phyloP scores from a whole-genome alignment of 2,113 vertebrate species.

The Dolichotis patagonum region DNA sequence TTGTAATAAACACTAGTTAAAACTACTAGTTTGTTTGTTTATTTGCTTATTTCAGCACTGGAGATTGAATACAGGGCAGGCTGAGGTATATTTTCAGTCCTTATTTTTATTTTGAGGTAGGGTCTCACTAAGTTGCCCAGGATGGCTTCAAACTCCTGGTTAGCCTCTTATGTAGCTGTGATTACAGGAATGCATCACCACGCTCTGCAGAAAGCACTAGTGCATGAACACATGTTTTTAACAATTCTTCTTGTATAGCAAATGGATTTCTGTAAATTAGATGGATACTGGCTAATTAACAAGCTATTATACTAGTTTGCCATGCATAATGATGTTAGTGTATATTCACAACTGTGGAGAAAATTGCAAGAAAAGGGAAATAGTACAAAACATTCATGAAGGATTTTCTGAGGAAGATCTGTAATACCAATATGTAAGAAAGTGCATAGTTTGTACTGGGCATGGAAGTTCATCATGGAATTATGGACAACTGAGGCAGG shows the following conservation, averaged over 20 bases:
- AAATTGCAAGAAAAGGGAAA: not conserved
- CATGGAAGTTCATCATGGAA: too few species aligned
- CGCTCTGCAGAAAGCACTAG: not conserved
- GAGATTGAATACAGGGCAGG: not conserved
- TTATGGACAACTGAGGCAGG: not conserved
- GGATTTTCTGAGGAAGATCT: not conserved
- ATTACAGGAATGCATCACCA: not conserved
- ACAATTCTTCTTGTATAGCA: not conserved
- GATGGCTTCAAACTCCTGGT: not conserved
- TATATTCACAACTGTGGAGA: not conserved
- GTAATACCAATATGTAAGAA: not conserved
- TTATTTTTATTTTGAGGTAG: not conserved
- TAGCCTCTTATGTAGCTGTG: not conserved
- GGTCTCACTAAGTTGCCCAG: not conserved
- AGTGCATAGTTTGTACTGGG: not conserved
- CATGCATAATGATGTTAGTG: not conserved
- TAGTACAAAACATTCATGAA: not conserved
- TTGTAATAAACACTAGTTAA: not conserved
- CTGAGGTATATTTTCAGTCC: not conserved
- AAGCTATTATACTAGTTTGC: not conserved
- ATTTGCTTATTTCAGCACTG: not conserved
- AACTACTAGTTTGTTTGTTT: not conserved
- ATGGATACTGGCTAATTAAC: not conserved
- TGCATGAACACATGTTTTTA: not conserved
- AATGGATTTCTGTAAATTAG: not conserved